Base-by-base conservation (phyloP, 2,113 vertebrate genomes). In the Podiceps cristatus region DNA sequence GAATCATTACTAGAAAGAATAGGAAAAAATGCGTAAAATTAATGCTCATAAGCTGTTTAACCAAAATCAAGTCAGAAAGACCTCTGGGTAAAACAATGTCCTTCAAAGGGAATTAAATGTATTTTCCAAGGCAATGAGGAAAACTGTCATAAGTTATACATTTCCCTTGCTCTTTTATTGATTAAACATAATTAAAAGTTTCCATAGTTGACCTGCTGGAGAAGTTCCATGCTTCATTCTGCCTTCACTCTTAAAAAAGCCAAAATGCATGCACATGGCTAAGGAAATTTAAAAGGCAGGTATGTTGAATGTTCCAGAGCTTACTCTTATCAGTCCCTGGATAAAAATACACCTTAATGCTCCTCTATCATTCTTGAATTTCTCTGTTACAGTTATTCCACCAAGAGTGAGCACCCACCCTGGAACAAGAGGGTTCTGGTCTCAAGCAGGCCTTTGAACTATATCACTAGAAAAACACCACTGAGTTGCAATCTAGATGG, bases 61-160 rank as follows among this genome's bases (percentile, higher is more conserved):
- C 37, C 33, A 96, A 63, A 83, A 77, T 74, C 27, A 92, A 47
- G 77, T 81, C 35, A 91, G 44, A 93, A 94, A 83, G 47, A 88
- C 45, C 52, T 81, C 50, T 79, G n/a, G 25, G 62, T 73, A 78
- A 93, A 94, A 50, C 6, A 82, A 13, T 23, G 3, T 28, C 7
- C 91, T 93, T 64, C 79, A 73, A 86, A 81, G 8, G 18, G 22
- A 92, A 90, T 60, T 59, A 68, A 83, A 84, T 44, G 1, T 29
- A 64, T 82, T 92, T 91, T 82, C 27, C 37, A 81, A 76, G 94
- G 42, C 19, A 89, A 67, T 24, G 33, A 85, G 16, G 27, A 35
- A 40, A 92, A 73, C 28, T 86, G 25, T 53, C 50, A 76, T 24
- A 80, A 82, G 13, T 87, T 93, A 16, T 47, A 28, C 3, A 25